phyloP scores from a whole-genome alignment of 2,888 invertebrate genomes.

The Tupiocoris notatus region DNA sequence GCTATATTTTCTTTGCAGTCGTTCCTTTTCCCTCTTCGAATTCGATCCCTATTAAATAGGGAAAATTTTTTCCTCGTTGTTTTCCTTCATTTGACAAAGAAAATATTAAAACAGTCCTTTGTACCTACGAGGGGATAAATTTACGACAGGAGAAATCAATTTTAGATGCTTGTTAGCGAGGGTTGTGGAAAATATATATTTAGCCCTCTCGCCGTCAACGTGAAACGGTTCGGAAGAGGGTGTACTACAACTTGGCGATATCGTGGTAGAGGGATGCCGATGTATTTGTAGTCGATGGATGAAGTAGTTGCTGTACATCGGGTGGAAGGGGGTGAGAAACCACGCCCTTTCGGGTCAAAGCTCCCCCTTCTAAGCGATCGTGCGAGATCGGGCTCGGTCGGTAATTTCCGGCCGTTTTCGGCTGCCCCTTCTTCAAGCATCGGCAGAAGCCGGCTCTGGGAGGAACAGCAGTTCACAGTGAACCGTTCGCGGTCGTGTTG shows the following conservation, averaged over 20 bases:
- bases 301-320: not conserved
- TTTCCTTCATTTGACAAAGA: too few species aligned
- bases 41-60: too few species aligned
- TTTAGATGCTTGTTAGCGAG: not conserved
- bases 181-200: constrained; percentile 27
- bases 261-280: constrained; percentile 31
- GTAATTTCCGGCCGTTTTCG: not conserved
- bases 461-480: constrained; percentile 16
- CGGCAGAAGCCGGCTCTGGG: not conserved
- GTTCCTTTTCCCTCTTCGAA: too few species aligned
- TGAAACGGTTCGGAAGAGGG: not conserved
- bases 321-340: constrained; percentile 14
- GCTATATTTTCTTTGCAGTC: too few species aligned
- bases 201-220: constrained; percentile 3
- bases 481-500: constrained; percentile 30
- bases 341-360: constrained; percentile 29
- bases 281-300: constrained; percentile 32
- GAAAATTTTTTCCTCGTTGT: too few species aligned
- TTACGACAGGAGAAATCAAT: too few species aligned
- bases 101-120: too few species aligned
- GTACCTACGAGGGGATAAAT: too few species aligned
- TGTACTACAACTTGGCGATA: constrained; percentile 22
- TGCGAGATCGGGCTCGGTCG: not conserved
- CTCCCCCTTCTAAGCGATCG: constrained; percentile 7
- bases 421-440: constrained; percentile 2